Percentiles rank a stretch among this genome's conserved stretches.
phyloP scores from a whole-genome alignment of 1,140 invertebrate species.

The Scaptomyza montana region DNA sequence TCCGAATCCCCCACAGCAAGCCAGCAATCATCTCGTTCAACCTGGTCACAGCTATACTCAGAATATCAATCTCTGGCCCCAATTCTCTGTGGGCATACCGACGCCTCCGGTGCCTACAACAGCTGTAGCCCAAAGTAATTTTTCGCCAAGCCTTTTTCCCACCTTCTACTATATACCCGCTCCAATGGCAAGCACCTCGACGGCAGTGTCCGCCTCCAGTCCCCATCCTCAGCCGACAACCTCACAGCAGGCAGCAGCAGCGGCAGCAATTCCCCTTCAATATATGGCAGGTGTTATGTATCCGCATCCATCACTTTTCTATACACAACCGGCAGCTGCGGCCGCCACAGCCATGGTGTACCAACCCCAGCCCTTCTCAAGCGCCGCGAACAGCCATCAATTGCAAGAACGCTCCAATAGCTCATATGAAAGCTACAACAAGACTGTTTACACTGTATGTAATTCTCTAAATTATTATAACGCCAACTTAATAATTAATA shows the following conservation, averaged over 20 bases:
- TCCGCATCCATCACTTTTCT: conserved; percentile 79
- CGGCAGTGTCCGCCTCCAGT: conserved; percentile 2
- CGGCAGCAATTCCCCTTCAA: conserved; percentile 78
- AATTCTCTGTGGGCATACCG: conserved; percentile 85
- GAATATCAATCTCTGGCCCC: conserved; percentile 86
- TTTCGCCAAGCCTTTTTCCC: conserved; percentile 69
- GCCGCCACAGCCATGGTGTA: conserved; percentile 77
- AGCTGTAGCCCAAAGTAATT: conserved; percentile 71
- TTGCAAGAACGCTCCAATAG: conserved; percentile 46
- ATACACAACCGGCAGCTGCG: conserved; percentile 74
- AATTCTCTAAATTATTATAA: too few species aligned
- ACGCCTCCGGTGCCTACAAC: conserved; percentile 77
- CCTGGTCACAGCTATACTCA: conserved; percentile 45
- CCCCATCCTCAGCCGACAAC: conserved; percentile 43
- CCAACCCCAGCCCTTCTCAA: conserved; percentile 75
- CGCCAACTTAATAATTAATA: too few species aligned
- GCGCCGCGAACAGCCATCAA: conserved; percentile 56
- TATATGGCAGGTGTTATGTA: conserved; percentile 86
- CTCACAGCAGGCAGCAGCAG: conserved; percentile 59
- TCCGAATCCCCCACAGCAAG: neutral
- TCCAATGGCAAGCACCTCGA: conserved; percentile 36
- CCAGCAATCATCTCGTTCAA: conserved; percentile 6
- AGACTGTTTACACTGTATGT: conserved; percentile 58
- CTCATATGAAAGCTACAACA: conserved; percentile 37
- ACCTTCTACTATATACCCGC: conserved; percentile 86